Evolutionary conservation across 2,888 invertebrate genomes (phyloP).

Genomic region (Spisula solida): DNA sequence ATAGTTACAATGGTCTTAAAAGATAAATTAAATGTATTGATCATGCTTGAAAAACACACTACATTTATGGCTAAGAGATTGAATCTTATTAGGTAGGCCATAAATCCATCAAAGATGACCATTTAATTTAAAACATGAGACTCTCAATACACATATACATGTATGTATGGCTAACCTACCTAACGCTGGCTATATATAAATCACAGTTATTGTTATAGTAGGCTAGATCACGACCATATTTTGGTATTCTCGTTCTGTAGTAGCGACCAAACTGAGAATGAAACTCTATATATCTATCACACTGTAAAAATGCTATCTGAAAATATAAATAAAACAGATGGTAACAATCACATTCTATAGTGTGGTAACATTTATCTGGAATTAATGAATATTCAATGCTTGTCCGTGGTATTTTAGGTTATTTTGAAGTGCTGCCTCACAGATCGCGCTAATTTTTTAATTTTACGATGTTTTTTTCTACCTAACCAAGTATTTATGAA

Average conservation of each 20-base stretch:
- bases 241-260: slow-evolving; percentile 96
- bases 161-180: slow-evolving; percentile 88
- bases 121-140: too few species aligned
- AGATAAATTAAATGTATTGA: too few species aligned
- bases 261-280: slow-evolving; percentile 98
- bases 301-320: slow-evolving; percentile 95
- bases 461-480: too few species aligned
- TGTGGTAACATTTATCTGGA: too few species aligned
- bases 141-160: too few species aligned
- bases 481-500: too few species aligned
- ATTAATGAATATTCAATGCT: too few species aligned
- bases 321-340: slow-evolving; percentile 42
- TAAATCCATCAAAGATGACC: neutral
- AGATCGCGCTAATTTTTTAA: too few species aligned
- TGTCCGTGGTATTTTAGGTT: too few species aligned
- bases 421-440: too few species aligned
- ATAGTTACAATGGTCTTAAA: too few species aligned
- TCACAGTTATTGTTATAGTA: slow-evolving; percentile 97
- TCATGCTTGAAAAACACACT: neutral
- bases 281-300: slow-evolving; percentile 97
- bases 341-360: too few species aligned
- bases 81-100: neutral
- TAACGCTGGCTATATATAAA: slow-evolving; percentile 96
- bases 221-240: slow-evolving; percentile 97
- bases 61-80: neutral